These are phyloP conservation scores for Plebejus melissa DNA, from an alignment of 2,888 invertebrate genomes.

Conservation along the genomic window DNA sequence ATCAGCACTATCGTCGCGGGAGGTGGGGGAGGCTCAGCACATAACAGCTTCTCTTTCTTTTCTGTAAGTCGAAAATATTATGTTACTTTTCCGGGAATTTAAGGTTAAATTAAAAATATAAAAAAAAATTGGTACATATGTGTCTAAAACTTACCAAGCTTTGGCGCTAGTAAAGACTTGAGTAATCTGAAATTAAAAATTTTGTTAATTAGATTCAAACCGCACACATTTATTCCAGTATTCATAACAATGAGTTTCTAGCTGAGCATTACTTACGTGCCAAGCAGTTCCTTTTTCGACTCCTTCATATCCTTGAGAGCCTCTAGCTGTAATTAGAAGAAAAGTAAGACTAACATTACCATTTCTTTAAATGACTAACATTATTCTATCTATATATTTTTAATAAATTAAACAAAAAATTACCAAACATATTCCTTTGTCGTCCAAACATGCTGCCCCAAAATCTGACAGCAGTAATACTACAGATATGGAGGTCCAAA, in stretches of 20 bases:
- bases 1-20: slow-evolving; percentile 59
- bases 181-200: slow-evolving; percentile 55
- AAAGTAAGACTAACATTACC: slow-evolving; percentile 9
- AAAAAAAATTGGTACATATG: background rate
- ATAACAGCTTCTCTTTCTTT: slow-evolving; percentile 41
- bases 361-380: background rate
- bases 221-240: background rate
- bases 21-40: slow-evolving; percentile 45
- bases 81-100: background rate
- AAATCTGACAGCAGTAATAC: slow-evolving; percentile 49
- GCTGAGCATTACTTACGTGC: slow-evolving; percentile 52
- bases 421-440: slow-evolving; percentile 66
- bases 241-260: background rate
- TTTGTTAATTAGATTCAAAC: slow-evolving; percentile 1
- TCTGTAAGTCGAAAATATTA: slow-evolving; percentile 34
- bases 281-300: slow-evolving; percentile 60
- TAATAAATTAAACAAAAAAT: slow-evolving; percentile 29
- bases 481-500: slow-evolving; percentile 63
- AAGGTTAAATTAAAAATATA: background rate
- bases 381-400: background rate
- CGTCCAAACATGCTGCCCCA: slow-evolving; percentile 52
- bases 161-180: slow-evolving; percentile 55
- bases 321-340: slow-evolving; percentile 54
- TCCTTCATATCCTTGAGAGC: slow-evolving; percentile 67
- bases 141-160: slow-evolving; percentile 50